Percentiles rank a stretch among this genome's conserved stretches.
These are phyloP conservation scores for Erpornis zantholeuca DNA, from an alignment of 2,113 vertebrate genomes.

Conservation along the genomic window DNA sequence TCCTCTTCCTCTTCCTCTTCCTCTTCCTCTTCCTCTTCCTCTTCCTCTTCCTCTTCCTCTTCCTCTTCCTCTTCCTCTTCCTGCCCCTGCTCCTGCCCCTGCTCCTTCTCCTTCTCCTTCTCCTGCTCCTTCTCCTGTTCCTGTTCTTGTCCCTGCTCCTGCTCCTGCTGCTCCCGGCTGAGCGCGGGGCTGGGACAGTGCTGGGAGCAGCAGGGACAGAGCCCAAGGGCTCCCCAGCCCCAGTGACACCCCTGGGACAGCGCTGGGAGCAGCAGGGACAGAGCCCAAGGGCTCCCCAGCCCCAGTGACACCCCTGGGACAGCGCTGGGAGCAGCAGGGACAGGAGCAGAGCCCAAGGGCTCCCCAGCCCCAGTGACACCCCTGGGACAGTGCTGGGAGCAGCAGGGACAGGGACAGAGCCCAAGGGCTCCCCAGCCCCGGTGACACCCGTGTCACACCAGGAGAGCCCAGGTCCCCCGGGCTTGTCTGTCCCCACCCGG, in stretches of 20 bases:
- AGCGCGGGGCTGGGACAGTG: background rate
- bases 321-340: background rate
- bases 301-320: rapidly evolving
- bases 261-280: background rate
- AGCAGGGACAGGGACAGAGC: rapidly evolving
- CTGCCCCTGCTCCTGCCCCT: too few relatives aligned
- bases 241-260: rapidly evolving
- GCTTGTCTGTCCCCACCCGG: rapidly evolving
- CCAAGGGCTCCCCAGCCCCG: too few relatives aligned
- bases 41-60: too few relatives aligned
- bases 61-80: too few relatives aligned
- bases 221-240: too few relatives aligned
- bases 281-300: too few relatives aligned
- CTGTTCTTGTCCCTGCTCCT: too few relatives aligned
- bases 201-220: background rate
- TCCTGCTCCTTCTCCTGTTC: too few relatives aligned
- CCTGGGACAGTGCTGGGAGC: too few relatives aligned
- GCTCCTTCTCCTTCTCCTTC: too few relatives aligned
- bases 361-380: rapidly evolving
- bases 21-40: too few relatives aligned
- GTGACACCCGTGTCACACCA: rapidly evolving
- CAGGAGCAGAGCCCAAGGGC: background rate
- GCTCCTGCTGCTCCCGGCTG: background rate
- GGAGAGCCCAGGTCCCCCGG: background rate
- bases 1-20: too few relatives aligned